Evolutionary conservation across 2,888 invertebrate species (phyloP), one percentile per base, ranked within the genome.

Genomic region (Peribatodes rhomboidaria): DNA sequence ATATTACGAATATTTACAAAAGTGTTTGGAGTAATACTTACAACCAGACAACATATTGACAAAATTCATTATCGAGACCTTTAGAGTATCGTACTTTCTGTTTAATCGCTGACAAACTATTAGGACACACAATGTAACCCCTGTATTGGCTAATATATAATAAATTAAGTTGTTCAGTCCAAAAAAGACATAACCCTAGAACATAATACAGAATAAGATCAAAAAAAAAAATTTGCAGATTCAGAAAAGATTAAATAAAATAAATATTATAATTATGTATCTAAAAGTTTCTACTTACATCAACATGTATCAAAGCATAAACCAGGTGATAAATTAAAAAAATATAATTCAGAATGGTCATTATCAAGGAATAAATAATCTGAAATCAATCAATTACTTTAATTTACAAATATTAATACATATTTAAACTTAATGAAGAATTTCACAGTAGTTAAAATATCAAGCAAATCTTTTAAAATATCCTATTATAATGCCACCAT

Each of bases 21-120:
- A n/a, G n/a, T n/a, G n/a, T n/a, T n/a, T n/a, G n/a, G 18, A 9
- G 39, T 39, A 3, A 20, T 55, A 55, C 55, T 55, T 55, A 55
- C 55, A 9, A 11, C 2, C 31, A 4, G 47, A 16, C 13, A 33
- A 20, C 11, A 18, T n/a, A 31, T 50, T 58, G 1, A 13, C 18
- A 10, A 50, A 42, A 13, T 13, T 41, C 14, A 41, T 33, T 2
- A 50, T 6, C 9, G 50, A 27, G 13, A 42, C 31, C 16, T 41
- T 50, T 0, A 58, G 16, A 0, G 0, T n/a, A 31, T 31, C 31
- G 31, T 16, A 41, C 3, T 41, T n/a, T n/a, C 18, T 58, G 13
- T 58, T 41, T 20, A 58, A 27, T 10, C 33, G 22, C 31, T 58
- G 58, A 49, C 58, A 58, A 10, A 31, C 33, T 33, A 50, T n/a